Base-by-base conservation (phyloP, 1,140 invertebrate genomes). In the Achatina immaculata region DNA sequence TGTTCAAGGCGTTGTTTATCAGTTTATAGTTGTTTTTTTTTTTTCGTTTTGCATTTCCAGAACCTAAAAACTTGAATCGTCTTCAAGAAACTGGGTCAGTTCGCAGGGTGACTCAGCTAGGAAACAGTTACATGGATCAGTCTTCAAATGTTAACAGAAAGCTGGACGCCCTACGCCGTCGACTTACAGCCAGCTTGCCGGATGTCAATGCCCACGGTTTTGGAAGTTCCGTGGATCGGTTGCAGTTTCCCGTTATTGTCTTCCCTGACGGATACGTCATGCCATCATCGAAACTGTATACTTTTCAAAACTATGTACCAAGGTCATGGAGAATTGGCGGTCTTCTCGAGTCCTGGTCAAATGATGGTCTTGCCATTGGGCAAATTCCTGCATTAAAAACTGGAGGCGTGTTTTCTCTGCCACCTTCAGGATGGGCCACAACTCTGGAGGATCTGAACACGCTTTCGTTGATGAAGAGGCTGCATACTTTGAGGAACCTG, bases 271-370 rank as follows among this genome's bases (percentile, higher is more conserved):
- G 48, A 31, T 58, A 36, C 48, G 11, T 75, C 45, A 55, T 75
- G 43, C 73, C 73, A 28, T 36, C 45, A 7, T 14, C 69, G 6
- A 34, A 4, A 11, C 43, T 40, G 38, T 55, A 21, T 21, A 55
- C 51, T 24, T 21, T 55, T 4, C 51, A 55, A 55, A 75, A 75
- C 38, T 7, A 55, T 24, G 42, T 75, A 1, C 73, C 73, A 6
- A 51, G 73, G 28, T 75, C 73, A 7, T 75, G 73, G 73, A 51
- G 38, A n/a, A 75, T 75, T 31, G 73, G 73, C n/a, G 73, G 73
- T 7, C 73, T 75, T 6, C 48, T 55, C 21, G 73, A 75, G n/a
- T 51, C 73, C 2, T 75, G 73, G 73, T 75, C 73, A 9, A 51
- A 40, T 58, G 73, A 75, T 9, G 73, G 11, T 2, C 38, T 75